Base-by-base conservation (phyloP, 2,888 invertebrate genomes). In the Acronicta psi region DNA sequence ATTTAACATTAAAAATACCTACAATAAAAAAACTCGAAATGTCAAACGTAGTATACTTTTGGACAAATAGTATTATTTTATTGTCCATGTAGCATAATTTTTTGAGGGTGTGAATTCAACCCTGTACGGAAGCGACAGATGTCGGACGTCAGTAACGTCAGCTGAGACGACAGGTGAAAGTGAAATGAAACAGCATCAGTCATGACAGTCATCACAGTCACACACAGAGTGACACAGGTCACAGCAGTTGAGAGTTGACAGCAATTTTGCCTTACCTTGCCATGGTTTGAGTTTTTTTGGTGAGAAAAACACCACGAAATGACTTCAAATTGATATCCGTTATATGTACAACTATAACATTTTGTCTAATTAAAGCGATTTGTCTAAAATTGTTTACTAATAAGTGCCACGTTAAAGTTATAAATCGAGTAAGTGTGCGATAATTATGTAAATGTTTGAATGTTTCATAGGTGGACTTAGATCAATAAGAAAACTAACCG, bases 361-460 rank as follows among this genome's bases (percentile, higher is more conserved):
- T 60, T 50, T 53, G 17, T 46, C 31, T 49, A 46, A 51, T 47
- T 46, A 43, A 51, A 51, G 51, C n/a, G n/a, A 42, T 57, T 68
- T 56, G 62, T 51, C 25, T 52, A 7, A 59, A 75, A 60, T 55
- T 50, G 14, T 52, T 38, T 56, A 54, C 45, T 47, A 56, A 17
- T 58, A 75, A 69, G 73, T 72, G 75, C 73, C 73, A 75, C 75
- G 68, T 72, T 56, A 60, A 57, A 58, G 59, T 62, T 55, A 42
- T 16, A 49, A 37, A 71, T 52, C 45, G 44, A 60, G 75, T 73
- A 73, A 72, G 73, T 73, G 51, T 43, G 50, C 60, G 64, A 49
- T 61, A 73, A 65, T 75, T 73, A 73, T 74, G 59, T 73, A 73
- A 74, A 73, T 66, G 62, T 55, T 66, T 10, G 44, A 46, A 50